Evolutionary conservation across 2,888 invertebrate genomes (phyloP).

Genomic region (Stratiomys singularior): DNA sequence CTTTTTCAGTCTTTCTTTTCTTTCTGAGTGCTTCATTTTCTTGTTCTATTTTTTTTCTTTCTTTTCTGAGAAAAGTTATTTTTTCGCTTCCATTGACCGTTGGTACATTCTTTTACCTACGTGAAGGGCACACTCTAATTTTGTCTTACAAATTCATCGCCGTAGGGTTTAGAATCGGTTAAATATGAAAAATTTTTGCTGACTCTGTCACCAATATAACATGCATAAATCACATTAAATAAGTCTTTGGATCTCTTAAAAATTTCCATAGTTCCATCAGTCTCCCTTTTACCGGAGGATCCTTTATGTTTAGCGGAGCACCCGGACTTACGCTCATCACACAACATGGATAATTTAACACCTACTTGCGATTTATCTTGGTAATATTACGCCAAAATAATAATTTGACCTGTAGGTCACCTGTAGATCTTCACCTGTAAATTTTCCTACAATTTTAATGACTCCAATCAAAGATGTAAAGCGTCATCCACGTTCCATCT

Average conservation of each 20-base stretch:
- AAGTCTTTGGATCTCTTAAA: background rate
- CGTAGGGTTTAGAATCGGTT: background rate
- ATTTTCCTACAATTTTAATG: background rate
- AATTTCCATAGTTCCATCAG: background rate
- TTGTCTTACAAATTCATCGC: too few relatives aligned
- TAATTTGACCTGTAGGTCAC: background rate
- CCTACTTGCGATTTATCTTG: background rate
- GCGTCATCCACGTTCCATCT: background rate
- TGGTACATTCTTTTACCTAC: too few relatives aligned
- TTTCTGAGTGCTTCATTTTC: too few relatives aligned
- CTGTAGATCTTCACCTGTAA: background rate
- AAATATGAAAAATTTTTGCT: background rate
- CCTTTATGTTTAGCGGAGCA: background rate
- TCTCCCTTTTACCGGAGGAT: background rate
- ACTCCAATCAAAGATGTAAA: background rate
- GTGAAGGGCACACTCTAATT: too few relatives aligned
- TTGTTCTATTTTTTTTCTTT: too few relatives aligned
- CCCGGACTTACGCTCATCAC: background rate
- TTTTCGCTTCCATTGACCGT: too few relatives aligned
- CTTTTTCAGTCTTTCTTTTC: too few relatives aligned
- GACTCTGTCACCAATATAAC: background rate
- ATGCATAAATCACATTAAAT: background rate
- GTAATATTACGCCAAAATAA: background rate
- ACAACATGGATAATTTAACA: background rate
- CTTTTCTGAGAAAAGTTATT: too few relatives aligned